Conservation (phyloP, 2,797 vertebrate genomes). For the Crypturellus tataupa region DNA sequence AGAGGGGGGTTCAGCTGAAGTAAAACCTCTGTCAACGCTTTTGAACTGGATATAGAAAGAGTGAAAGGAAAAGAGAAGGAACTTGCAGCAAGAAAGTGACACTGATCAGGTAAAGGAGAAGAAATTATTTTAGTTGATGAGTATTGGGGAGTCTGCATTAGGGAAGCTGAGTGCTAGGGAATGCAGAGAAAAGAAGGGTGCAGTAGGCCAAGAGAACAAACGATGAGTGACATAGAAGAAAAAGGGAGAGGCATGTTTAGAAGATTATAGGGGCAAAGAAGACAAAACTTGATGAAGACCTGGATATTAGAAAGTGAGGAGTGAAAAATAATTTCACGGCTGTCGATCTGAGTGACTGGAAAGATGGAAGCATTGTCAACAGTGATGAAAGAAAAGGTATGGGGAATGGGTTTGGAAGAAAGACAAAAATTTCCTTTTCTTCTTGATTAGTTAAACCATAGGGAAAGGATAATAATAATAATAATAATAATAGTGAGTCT, state of each 20-base stretch:
- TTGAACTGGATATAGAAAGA: not conserved
- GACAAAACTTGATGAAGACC: not conserved
- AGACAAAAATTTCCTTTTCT: conserved; percentile 33
- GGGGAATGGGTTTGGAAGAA: not conserved
- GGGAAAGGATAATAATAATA: no score
- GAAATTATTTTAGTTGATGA: not conserved
- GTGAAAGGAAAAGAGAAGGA: not conserved
- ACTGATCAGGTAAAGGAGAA: not conserved
- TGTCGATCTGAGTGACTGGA: not conserved
- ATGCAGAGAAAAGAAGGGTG: not conserved
- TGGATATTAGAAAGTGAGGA: conserved; percentile 56
- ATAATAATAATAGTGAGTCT: not conserved
- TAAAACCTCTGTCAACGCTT: not conserved
- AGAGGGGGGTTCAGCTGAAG: not conserved
- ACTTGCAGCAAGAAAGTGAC: not conserved
- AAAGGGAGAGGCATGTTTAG: not conserved
- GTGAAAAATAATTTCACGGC: conserved; percentile 44
- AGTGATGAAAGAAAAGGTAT: not conserved
- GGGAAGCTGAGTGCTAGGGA: not conserved
- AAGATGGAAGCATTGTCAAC: conserved; percentile 6
- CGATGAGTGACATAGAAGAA: conserved; percentile 38
- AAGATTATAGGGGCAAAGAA: conserved; percentile 7
- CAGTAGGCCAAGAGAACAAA: not conserved
- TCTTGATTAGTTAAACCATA: not conserved
- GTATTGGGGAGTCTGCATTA: not conserved